These are phyloP conservation scores for Trissolcus brochymenae DNA, from an alignment of 2,888 invertebrate genomes.

Conservation along the genomic window DNA sequence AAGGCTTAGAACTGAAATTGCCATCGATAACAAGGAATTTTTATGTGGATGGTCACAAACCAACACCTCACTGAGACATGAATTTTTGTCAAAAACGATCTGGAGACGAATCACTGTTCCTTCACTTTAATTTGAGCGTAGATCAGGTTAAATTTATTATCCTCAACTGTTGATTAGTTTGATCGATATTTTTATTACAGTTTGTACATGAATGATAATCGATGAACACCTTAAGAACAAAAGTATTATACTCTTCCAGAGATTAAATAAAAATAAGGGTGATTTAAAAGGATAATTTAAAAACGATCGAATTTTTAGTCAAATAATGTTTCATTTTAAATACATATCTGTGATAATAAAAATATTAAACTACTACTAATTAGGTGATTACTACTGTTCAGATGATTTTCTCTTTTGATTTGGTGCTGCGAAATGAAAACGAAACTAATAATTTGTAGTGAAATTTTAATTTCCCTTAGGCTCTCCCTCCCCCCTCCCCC, in stretches of 20 bases:
- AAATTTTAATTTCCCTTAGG: too few relatives aligned
- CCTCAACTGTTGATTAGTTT: not conserved
- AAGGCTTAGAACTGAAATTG: constrained; percentile 88
- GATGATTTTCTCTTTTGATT: not conserved
- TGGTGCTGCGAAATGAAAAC: not conserved
- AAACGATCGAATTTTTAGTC: too few relatives aligned
- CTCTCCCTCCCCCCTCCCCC: too few relatives aligned
- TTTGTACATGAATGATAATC: constrained; percentile 21
- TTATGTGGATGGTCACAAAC: constrained; percentile 98
- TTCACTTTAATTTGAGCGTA: too few relatives aligned
- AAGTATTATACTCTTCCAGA: too few relatives aligned
- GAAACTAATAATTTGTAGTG: not conserved
- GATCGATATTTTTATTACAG: constrained; percentile 3
- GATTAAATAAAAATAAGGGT: too few relatives aligned
- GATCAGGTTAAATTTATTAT: not conserved
- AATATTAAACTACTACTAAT: too few relatives aligned
- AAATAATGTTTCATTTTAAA: not conserved
- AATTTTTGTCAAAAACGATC: not conserved
- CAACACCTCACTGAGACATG: constrained; percentile 88
- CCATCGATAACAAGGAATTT: constrained; percentile 96
- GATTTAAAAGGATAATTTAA: too few relatives aligned
- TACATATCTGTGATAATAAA: not conserved
- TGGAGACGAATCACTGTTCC: not conserved
- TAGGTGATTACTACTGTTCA: too few relatives aligned
- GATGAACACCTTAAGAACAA: constrained; percentile 1